Conservation (phyloP, 2,888 invertebrate genomes). For the Caenorhabditis macrosperma region DNA sequence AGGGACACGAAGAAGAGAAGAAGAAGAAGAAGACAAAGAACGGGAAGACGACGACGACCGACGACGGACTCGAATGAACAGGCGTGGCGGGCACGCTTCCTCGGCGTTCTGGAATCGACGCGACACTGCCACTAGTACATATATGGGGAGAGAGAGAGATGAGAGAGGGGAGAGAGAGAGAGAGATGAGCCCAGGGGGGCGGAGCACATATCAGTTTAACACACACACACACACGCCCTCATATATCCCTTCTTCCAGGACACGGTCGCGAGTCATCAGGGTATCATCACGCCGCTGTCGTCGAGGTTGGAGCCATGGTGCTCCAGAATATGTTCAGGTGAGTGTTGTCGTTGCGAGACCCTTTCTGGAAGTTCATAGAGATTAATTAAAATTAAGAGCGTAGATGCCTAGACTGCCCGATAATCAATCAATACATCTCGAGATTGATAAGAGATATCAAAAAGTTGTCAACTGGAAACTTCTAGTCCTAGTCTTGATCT, state of each 20-base stretch:
- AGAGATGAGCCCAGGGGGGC: constrained; percentile 16
- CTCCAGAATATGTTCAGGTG: constrained; percentile 80
- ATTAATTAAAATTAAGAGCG: background rate
- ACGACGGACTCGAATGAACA: constrained; percentile 49
- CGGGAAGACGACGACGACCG: constrained; percentile 6
- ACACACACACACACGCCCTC: background rate
- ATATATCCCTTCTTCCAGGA: constrained; percentile 66
- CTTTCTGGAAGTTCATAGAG: background rate
- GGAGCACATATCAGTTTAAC: constrained; percentile 17
- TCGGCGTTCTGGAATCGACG: constrained; percentile 54
- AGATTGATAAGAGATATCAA: no score
- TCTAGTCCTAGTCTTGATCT: no score
- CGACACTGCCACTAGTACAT: constrained; percentile 45
- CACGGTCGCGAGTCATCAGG: constrained; percentile 71
- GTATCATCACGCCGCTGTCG: constrained; percentile 75
- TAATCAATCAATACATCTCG: no score
- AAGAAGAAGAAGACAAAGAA: constrained; percentile 17
- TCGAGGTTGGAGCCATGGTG: constrained; percentile 80
- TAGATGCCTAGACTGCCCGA: no score
- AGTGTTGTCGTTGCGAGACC: no score
- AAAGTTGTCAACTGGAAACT: no score
- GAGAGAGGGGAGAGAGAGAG: constrained; percentile 6
- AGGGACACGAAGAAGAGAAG: background rate
- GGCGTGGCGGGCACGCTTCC: constrained; percentile 54
- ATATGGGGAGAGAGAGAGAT: background rate